Evolutionary conservation across 2,113 vertebrate species (phyloP).

Genomic region (Acanthisitta chloris): DNA sequence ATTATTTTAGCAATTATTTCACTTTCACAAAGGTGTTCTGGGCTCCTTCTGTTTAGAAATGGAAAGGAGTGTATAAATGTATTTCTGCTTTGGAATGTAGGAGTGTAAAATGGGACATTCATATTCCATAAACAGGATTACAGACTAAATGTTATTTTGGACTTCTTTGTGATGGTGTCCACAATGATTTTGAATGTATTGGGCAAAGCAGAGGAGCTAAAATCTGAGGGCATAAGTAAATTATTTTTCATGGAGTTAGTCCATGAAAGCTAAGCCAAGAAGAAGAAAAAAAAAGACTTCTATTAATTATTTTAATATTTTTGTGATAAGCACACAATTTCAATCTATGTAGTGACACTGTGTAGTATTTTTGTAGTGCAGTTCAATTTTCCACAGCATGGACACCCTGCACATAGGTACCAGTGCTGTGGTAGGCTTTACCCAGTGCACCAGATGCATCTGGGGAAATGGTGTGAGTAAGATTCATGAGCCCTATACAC

Average conservation of each 20-base stretch:
- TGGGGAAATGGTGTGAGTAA: neutral
- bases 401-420: neutral
- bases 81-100: neutral
- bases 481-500: neutral
- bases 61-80: neutral
- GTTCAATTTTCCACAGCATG: neutral
- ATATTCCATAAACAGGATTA: neutral
- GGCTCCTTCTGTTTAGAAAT: neutral
- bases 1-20: neutral
- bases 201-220: neutral
- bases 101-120: neutral
- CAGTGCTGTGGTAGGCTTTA: neutral
- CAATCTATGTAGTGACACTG: neutral
- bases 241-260: neutral
- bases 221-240: neutral
- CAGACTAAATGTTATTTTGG: neutral
- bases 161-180: neutral
- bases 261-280: neutral
- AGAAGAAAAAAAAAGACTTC: neutral
- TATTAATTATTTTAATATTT: neutral
- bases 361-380: neutral
- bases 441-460: neutral
- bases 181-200: neutral
- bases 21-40: neutral
- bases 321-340: neutral